A percentile compares a stretch with the other conserved stretches of the same genome.
phyloP scores from a whole-genome alignment of 2,888 invertebrate species.

The Hydropsyche betteni region DNA sequence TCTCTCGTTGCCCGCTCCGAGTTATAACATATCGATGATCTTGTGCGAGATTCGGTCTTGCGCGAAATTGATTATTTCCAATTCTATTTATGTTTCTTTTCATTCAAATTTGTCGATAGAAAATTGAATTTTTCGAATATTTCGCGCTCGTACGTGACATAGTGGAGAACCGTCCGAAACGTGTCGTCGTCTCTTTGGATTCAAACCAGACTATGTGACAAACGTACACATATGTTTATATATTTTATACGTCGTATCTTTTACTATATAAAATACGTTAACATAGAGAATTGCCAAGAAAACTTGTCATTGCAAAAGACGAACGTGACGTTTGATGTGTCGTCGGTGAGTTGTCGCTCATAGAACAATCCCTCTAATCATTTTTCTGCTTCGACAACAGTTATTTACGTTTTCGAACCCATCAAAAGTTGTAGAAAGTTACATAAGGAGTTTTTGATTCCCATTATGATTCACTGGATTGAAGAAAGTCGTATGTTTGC shows the following conservation, averaged over 20 bases:
- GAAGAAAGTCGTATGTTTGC: too few species aligned
- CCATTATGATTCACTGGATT: too few species aligned
- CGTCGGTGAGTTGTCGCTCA: neutral
- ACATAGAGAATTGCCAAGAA: conserved; percentile 16
- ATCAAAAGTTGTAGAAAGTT: too few species aligned
- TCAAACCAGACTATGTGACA: conserved; percentile 27
- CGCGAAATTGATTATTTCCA: neutral
- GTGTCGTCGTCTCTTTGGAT: conserved; percentile 29
- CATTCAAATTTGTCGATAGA: too few species aligned
- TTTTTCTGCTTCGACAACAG: neutral
- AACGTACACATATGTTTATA: conserved; percentile 3
- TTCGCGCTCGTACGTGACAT: neutral
- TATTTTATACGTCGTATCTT: conserved; percentile 4
- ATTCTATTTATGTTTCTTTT: too few species aligned
- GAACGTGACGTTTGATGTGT: conserved; percentile 16
- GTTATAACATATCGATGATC: too few species aligned
- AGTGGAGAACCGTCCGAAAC: neutral
- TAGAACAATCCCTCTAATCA: too few species aligned
- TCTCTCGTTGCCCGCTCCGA: too few species aligned
- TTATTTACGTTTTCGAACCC: neutral
- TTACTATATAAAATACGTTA: conserved; percentile 12
- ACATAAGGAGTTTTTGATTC: too few species aligned
- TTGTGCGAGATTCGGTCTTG: too few species aligned
- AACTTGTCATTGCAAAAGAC: conserved; percentile 21
- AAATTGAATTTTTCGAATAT: too few species aligned